Percentiles rank a stretch among this genome's conserved stretches.
These are phyloP conservation scores for Ganaspis brasiliensis DNA, from an alignment of 2,888 invertebrate genomes.

Conservation along the genomic window DNA sequence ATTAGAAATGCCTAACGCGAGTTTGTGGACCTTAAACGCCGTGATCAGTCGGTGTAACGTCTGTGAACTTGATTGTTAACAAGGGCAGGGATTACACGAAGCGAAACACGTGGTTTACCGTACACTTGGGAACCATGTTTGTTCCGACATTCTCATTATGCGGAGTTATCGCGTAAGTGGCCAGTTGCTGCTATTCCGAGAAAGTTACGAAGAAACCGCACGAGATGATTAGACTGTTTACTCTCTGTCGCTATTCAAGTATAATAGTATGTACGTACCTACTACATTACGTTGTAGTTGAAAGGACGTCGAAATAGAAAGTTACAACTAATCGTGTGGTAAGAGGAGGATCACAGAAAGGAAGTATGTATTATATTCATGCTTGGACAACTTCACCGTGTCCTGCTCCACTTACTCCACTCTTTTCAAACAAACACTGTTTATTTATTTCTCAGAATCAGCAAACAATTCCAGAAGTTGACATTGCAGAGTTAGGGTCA, in stretches of 20 bases:
- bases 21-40: background rate
- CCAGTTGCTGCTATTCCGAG: slow-evolving; percentile 10
- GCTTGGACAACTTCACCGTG: background rate
- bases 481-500: too few species aligned
- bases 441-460: background rate
- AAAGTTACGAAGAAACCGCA: slow-evolving; percentile 9
- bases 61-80: slow-evolving; percentile 31
- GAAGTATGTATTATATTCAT: slow-evolving; percentile 31
- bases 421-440: background rate
- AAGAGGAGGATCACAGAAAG: slow-evolving; percentile 25
- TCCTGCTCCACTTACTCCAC: slow-evolving; percentile 23
- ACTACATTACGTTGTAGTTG: background rate
- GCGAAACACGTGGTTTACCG: slow-evolving; percentile 38
- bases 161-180: slow-evolving; percentile 10
- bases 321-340: slow-evolving; percentile 26
- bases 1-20: slow-evolving; percentile 26
- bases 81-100: slow-evolving; percentile 14
- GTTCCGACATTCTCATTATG: slow-evolving; percentile 23
- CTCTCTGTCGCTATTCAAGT: slow-evolving; percentile 12
- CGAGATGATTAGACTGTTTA: slow-evolving; percentile 36
- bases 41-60: slow-evolving; percentile 2
- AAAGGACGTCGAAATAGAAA: slow-evolving; percentile 33
- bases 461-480: too few species aligned
- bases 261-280: background rate
- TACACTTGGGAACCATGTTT: slow-evolving; percentile 20